These are phyloP conservation scores for Drosophila ironensis DNA, from an alignment of 1,140 invertebrate genomes.

Conservation along the genomic window DNA sequence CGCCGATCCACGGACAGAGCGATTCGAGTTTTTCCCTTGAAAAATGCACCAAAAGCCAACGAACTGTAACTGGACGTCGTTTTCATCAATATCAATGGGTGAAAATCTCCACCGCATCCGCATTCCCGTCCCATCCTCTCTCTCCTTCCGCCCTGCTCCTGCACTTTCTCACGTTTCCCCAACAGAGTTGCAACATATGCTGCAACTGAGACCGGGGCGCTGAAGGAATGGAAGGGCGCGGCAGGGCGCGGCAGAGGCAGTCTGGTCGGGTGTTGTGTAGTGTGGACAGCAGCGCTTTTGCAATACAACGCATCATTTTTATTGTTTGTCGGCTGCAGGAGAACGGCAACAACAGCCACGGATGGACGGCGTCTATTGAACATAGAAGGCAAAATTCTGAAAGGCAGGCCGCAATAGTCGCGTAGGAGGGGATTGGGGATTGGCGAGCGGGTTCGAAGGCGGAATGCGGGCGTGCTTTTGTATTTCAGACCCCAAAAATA, in stretches of 20 bases:
- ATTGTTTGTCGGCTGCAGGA: constrained; percentile 70
- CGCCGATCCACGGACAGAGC: constrained; percentile 2
- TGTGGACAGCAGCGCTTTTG: constrained; percentile 71
- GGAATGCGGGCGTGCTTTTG: constrained; percentile 68
- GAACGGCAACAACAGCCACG: constrained; percentile 42
- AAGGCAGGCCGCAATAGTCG: no score
- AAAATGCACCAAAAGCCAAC: constrained; percentile 75
- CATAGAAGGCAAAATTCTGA: constrained; percentile 74
- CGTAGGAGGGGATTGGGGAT: not conserved
- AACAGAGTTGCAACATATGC: constrained; percentile 75
- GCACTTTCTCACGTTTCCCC: constrained; percentile 33
- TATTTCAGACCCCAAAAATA: constrained; percentile 78
- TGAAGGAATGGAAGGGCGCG: not conserved
- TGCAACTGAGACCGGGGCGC: constrained; percentile 13
- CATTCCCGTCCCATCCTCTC: not conserved
- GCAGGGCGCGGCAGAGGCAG: not conserved
- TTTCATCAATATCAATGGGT: constrained; percentile 79
- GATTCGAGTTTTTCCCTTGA: constrained; percentile 58
- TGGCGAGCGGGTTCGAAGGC: not conserved
- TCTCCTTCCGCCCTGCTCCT: constrained; percentile 26
- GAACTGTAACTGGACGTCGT: constrained; percentile 79
- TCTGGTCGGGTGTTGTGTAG: constrained; percentile 50
- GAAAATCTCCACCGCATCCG: constrained; percentile 24
- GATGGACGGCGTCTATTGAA: constrained; percentile 65
- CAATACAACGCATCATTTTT: constrained; percentile 79